Conservation (phyloP, 1,140 invertebrate genomes). For the Leptinotarsa undecemlineata region DNA sequence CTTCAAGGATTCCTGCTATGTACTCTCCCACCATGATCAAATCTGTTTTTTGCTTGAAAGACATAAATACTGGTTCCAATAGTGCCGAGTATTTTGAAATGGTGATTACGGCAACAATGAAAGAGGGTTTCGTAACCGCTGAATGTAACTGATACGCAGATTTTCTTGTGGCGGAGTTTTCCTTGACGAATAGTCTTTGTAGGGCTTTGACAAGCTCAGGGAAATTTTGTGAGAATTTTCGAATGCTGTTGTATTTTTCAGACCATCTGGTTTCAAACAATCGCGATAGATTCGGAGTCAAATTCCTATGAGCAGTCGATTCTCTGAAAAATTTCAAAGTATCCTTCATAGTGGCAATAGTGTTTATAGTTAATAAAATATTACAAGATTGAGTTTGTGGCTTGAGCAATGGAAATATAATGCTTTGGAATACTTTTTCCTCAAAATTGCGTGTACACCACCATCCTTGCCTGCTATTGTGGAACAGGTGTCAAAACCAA, state of each 20-base stretch:
- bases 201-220: conserved; percentile 27
- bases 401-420: no score
- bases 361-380: conserved; percentile 51
- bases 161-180: conserved; percentile 30
- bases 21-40: conserved; percentile 25
- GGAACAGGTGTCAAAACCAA: conserved; percentile 47
- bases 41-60: conserved; percentile 24
- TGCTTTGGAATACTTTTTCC: no score
- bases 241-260: conserved; percentile 35
- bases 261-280: conserved; percentile 32
- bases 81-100: conserved; percentile 27
- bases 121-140: conserved; percentile 18
- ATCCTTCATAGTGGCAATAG: conserved; percentile 47
- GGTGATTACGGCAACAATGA: conserved; percentile 12
- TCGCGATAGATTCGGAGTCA: conserved; percentile 21
- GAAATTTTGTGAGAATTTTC: conserved; percentile 34
- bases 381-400: no score
- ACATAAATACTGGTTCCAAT: conserved; percentile 23
- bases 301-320: conserved; percentile 26
- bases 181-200: conserved; percentile 26
- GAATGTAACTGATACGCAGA: conserved; percentile 26
- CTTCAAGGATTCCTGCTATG: conserved; percentile 1
- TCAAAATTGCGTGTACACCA: no score
- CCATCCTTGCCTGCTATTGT: conserved; percentile 49
- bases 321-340: conserved; percentile 47